Base-by-base conservation (phyloP, 2,797 vertebrate species). In the Micrastur ruficollis region DNA sequence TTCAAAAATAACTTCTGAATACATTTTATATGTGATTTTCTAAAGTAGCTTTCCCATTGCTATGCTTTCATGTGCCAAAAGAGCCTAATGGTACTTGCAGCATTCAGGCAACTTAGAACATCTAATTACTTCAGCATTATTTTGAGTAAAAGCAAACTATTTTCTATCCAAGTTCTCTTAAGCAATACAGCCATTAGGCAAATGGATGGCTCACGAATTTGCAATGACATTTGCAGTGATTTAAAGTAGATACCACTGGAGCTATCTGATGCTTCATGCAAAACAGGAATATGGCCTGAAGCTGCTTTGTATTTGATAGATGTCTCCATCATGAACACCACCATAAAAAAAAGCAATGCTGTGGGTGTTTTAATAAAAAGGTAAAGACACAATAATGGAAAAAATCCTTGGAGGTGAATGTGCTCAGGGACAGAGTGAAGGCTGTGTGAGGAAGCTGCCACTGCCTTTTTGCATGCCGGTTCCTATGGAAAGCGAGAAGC, bases 1-100 rank as follows among this genome's bases (percentile, higher is more conserved):
- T 96, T 97, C 61, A 75, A 90, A 96, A 96, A 95, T 93, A 96
- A 86, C 94, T 94, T 95, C 62, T 85, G 86, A 84, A 67, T 23
- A 40, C 20, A 36, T 94, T 95, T 90, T 52, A 46, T 8, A 56
- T 47, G 86, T 91, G 95, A 90, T 87, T 91, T 91, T 95, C 94
- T 94, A 83, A 97, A 97, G 90, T 44, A 95, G 83, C 89, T 89
- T 70, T 94, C 94, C 94, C 6, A 50, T 81, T 38, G 58, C 90
- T 93, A 76, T 53, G 72, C 66, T 92, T 89, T 82, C 81, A 40
- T 25, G 31, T 59, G 40, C 96, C 86, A 86, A 23, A 89, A 70
- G 81, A 86, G 63, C 55, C 56, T 78, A 95, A 91, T 70, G 68
- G 76, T 27, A 91, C 81, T 66, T 56, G n/a, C 56, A 72, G 75